A percentile compares a stretch with the other conserved stretches of the same genome.
These are phyloP conservation scores for Hemicrepidius hirtus DNA, from an alignment of 2,888 invertebrate genomes.

Conservation along the genomic window DNA sequence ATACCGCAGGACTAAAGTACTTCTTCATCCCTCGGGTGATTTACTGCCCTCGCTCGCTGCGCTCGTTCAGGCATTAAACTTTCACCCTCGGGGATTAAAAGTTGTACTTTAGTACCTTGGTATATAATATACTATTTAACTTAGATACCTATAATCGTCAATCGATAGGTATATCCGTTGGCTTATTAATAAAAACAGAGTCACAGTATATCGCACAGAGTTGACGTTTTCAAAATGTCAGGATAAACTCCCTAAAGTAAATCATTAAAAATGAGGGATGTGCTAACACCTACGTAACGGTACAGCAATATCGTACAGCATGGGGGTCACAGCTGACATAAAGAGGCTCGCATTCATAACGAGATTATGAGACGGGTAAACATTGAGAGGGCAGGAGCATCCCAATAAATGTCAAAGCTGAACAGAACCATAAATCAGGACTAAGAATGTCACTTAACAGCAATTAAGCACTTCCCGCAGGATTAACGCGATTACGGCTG, in stretches of 20 bases:
- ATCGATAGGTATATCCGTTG: too few species aligned
- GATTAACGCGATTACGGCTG: constrained; percentile 63
- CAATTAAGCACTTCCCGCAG: constrained; percentile 63
- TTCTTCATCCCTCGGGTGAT: too few species aligned
- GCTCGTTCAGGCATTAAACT: too few species aligned
- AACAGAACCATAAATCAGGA: constrained; percentile 59
- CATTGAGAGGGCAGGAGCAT: constrained; percentile 59
- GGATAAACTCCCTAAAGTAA: background rate
- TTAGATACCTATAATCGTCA: too few species aligned
- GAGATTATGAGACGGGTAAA: constrained; percentile 61
- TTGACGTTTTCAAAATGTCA: too few species aligned
- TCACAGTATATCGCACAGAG: too few species aligned
- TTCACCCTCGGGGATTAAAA: too few species aligned
- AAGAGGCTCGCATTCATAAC: constrained; percentile 59
- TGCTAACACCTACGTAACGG: constrained; percentile 17
- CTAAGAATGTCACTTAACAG: constrained; percentile 62
- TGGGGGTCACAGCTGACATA: constrained; percentile 56
- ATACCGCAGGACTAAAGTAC: too few species aligned
- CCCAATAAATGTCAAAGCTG: constrained; percentile 63
- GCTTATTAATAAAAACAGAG: too few species aligned
- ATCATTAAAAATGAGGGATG: constrained; percentile 1
- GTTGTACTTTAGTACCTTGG: too few species aligned
- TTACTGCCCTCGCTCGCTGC: too few species aligned
- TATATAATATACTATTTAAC: too few species aligned
- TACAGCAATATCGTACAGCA: constrained; percentile 23